Base-by-base conservation (phyloP, 2,797 vertebrate species). In the Neostethus bicornis region DNA sequence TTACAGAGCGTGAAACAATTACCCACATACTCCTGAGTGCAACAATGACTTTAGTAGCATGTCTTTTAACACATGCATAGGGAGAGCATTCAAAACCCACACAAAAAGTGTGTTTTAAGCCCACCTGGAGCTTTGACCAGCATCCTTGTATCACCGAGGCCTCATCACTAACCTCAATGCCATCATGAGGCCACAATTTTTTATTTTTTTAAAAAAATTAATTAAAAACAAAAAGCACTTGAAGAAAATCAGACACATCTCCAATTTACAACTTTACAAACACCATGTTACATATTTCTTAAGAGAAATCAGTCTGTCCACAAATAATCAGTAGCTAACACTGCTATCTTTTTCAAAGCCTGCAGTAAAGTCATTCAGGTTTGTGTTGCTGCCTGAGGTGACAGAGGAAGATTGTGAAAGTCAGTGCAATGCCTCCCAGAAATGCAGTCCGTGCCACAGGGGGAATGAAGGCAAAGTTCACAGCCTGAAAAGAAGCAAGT, bases 401-500 rank as follows among this genome's bases (percentile, higher is more conserved):
- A 71, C 92, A 93, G 44, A 93, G 75, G 71, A 83, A 93, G 49
- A 92, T 78, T 11, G 92, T 93, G 84, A 92, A 93, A 21, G 80
- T 59, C 17, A 93, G 72, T 2, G 90, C 69, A 0, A 88, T 85
- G 24, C 83, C 90, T 68, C 92, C 92, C 13, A 91, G 76, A 79
- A 92, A 93, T 47, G 80, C 77, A 1, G 90, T 93, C 19, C 90
- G 87, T 5, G 89, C 90, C 66, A 91, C 88, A 16, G 91, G 91
- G 0, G 92, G 92, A 12, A 93, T 79, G 55, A 93, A 67, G 5
- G 89, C 72, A 65, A 93, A 93, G 79, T 93, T 93, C 59, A 93
- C 80, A 1, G 86, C 89, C 92, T 93, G 80, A 50, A 20, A 63
- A 20, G 10, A 25, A 29, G 28, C 10, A 42, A 26, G 29, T 73